Evolutionary conservation across 2,797 vertebrate genomes (phyloP).

Genomic region (Brotula barbata): DNA sequence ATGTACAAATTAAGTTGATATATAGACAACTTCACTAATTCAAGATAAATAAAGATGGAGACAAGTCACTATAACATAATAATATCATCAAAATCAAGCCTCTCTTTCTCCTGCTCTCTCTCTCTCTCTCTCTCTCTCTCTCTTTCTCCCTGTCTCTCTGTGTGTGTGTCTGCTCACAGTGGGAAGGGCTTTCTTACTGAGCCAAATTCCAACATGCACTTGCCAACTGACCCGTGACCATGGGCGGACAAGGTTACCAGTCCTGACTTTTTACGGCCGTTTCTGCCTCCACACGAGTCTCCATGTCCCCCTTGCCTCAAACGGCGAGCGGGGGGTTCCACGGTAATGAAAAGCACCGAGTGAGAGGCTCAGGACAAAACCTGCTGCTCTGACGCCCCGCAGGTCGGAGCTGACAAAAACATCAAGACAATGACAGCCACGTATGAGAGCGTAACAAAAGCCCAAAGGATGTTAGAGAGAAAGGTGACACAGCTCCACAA

Average conservation of each 20-base stretch:
- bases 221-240: constrained; percentile 81
- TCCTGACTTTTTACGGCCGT: constrained; percentile 76
- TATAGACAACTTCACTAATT: not conserved
- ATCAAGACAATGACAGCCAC: constrained; percentile 93
- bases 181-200: constrained; percentile 76
- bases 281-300: constrained; percentile 64
- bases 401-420: constrained; percentile 92
- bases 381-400: constrained; percentile 89
- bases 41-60: constrained; percentile 2
- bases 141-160: constrained; percentile 69
- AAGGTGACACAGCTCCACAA: constrained; percentile 65
- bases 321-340: constrained; percentile 59
- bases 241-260: constrained; percentile 73
- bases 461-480: constrained; percentile 70
- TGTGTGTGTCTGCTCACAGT: constrained; percentile 53
- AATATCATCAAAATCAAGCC: constrained; percentile 36
- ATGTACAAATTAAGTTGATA: not conserved
- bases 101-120: constrained; percentile 42
- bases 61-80: not conserved
- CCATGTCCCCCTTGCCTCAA: constrained; percentile 64
- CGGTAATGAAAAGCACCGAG: constrained; percentile 64
- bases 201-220: constrained; percentile 78
- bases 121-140: constrained; percentile 42
- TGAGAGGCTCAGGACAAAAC: constrained; percentile 82
- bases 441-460: constrained; percentile 84